Base-by-base conservation (phyloP, 37 sponge, comb jelly and placozoan species). In the Mnemiopsis leidyi region DNA sequence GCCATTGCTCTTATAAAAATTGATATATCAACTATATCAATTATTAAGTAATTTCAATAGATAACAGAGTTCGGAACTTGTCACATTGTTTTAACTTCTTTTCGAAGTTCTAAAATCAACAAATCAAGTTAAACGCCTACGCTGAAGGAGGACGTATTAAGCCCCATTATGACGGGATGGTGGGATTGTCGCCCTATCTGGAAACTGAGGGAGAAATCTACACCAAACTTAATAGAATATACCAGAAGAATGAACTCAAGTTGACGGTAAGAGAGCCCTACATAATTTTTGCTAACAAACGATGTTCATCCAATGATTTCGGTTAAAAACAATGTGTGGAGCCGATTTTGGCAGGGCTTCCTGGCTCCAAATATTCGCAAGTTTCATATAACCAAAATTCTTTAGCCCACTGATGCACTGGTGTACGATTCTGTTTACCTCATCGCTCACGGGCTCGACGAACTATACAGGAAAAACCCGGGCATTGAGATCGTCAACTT, bases 401-500 rank as follows among this genome's bases (percentile, higher is more conserved):
- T 71, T 28, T 18, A 71, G 75, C 75, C 75, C 3, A 28, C 75
- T 28, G 75, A 71, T 18, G 75, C 75, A n/a, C 75, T 71, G 25
- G 75, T 71, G 25, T 71, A 71, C 23, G 75, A 71, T 71, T 23
- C 30, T 23, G 75, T 71, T 2, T 71, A 71, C 23, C 75, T 71
- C 3, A 29, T 71, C 2, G 75, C 75, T 23, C 75, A 71, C 75
- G 75, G 75, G 5, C 30, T 71, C 2, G 75, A 71, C 20, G 30
- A 71, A 71, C 30, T 28, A 71, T 28, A 28, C 75, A 28, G 30
- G 5, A 28, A 2, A 3, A 71, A 71, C 75, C 75, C 30, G 21
- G n/a, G 30, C 3, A 71, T 71, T 48, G 61, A 48, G 75, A 71
- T 71, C 3, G n/a, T 23, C 75, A 71, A 71, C n/a, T 71, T 71